Evolutionary conservation across 2,797 vertebrate species (phyloP), one percentile per base, ranked within the genome.

Genomic region (Bovichtus diacanthus): DNA sequence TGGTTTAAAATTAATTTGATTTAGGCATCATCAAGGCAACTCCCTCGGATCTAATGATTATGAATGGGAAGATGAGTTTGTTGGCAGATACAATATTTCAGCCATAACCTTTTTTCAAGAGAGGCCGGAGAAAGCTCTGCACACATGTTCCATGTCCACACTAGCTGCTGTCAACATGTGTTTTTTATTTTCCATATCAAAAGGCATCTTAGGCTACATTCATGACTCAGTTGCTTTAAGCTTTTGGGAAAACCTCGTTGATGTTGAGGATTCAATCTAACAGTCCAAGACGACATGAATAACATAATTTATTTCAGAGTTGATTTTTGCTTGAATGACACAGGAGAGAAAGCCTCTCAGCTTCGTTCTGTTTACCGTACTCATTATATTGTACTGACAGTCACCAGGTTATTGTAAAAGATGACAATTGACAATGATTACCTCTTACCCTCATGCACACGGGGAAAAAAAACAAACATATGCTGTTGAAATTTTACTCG

Each of bases 141-240:
- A 36, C 21, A 62, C 47, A 39, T 23, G 34, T 71, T 74, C 63
- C 31, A 16, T 47, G 43, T 47, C 23, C 65, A 47, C 46, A 38
- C 11, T 11, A 2, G 5, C 27, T 61, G 53, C 50, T 76, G 23
- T 74, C 58, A 82, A 58, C 59, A 63, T 65, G 38, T 36, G 62
- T n/a, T 73, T 78, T 87, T 80, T 63, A 76, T 55, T 47, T 50
- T 39, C 31, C 49, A 4, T 50, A 44, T 65, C 19, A 51, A 69
- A 82, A 64, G 27, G 43, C 60, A 15, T 76, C 55, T 54, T n/a
- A 7, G 23, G 29, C n/a, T 29, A 18, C 34, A 67, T 56, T 73
- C 51, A 51, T 49, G 62, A 38, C 43, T 59, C 1, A 1, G 39
- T 18, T 25, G 13, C 27, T 59, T 73, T 25, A 29, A 44, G 13